Base-by-base conservation (phyloP, 2,888 invertebrate genomes). In the Phlogophora meticulosa region DNA sequence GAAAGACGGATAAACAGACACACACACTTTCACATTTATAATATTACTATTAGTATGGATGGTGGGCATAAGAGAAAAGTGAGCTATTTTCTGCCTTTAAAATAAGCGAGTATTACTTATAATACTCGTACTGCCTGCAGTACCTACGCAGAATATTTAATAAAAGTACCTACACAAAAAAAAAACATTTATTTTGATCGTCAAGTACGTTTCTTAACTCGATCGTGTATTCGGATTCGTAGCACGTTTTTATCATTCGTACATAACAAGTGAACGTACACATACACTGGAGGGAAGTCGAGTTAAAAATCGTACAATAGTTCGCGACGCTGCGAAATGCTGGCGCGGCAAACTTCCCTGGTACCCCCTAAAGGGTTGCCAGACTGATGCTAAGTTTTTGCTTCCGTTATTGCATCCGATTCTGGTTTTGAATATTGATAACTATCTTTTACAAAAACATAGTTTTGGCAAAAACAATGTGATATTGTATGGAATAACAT, bases 191-290 rank as follows among this genome's bases (percentile, higher is more conserved):
- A 64, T 62, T 57, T 69, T 71, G 60, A 80, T 78, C 64, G 52
- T 61, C 55, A 65, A 68, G 62, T 65, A 28, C 51, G 49, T 70
- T 73, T 55, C 70, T 49, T 65, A 59, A 80, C 62, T 74, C 68
- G 71, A 72, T 78, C 59, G 32, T 58, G 53, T 58, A 79, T 86
- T 83, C 69, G 57, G 40, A 90, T 86, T 89, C 88, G 56, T 59
- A 64, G 70, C 89, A 89, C 90, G 88, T 90, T 82, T 85, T 84
- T 90, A 87, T 88, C 88, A 88, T 89, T 86, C 85, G 78, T 86
- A 85, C 80, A 88, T 89, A 90, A 88, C 87, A 90, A 88, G 87
- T 87, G 87, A 88, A 88, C 84, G 83, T 79, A 80, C 80, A 77
- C 80, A 82, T 85, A 87, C 79, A 81, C 82, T 80, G 76, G 83